Conservation (phyloP, 2,888 invertebrate species). For the Strigamia transsilvanica region DNA sequence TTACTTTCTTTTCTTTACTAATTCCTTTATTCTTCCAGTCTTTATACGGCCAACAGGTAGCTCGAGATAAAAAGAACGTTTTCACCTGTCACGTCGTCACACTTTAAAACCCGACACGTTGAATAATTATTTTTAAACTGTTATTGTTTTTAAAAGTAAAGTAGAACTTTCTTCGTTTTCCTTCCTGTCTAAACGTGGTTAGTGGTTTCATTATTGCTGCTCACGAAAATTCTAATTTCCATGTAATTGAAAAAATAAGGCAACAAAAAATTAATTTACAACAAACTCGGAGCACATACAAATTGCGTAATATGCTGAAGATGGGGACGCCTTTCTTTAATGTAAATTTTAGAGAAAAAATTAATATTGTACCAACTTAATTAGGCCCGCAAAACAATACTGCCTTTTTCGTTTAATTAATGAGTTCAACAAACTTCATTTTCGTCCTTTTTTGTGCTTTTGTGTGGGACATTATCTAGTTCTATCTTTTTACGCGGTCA, state of each 20-base stretch:
- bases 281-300: slow-evolving; percentile 17
- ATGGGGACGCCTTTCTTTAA: not conserved
- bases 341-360: slow-evolving; percentile 33
- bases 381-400: slow-evolving; percentile 9
- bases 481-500: not conserved
- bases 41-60: slow-evolving; percentile 16
- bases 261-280: slow-evolving; percentile 35
- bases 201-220: slow-evolving; percentile 27
- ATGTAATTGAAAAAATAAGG: slow-evolving; percentile 35
- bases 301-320: slow-evolving; percentile 25
- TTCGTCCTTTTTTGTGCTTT: not conserved
- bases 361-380: slow-evolving; percentile 34
- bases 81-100: slow-evolving; percentile 27
- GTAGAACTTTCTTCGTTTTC: not conserved
- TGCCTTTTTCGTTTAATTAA: slow-evolving; percentile 20
- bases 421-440: not conserved
- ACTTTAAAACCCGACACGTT: slow-evolving; percentile 19
- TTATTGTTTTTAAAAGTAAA: slow-evolving; percentile 21
- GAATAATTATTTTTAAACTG: slow-evolving; percentile 23
- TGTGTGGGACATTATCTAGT: not conserved
- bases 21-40: slow-evolving; percentile 25
- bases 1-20: slow-evolving; percentile 30
- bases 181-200: slow-evolving; percentile 10
- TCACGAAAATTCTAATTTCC: slow-evolving; percentile 35
- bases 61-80: slow-evolving; percentile 8